These are phyloP conservation scores for Drosophila persimilis DNA, from an alignment of 1,140 invertebrate species.

Conservation along the genomic window DNA sequence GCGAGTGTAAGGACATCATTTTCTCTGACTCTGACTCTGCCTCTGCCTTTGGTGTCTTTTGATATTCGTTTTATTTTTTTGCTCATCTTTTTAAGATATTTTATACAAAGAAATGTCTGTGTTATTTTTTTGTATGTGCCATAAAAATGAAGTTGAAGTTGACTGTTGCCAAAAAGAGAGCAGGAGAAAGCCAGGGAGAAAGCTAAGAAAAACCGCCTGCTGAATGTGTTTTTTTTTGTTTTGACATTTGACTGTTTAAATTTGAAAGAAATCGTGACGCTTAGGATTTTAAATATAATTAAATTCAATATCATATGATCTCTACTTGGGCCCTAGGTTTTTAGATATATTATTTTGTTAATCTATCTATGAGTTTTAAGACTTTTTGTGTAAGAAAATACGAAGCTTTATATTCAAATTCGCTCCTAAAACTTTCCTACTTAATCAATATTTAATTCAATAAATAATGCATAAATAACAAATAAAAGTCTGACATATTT, in stretches of 20 bases:
- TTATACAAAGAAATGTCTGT: not conserved
- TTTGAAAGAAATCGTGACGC: not conserved
- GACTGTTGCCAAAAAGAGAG: slow-evolving; percentile 50
- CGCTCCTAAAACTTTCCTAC: too few relatives aligned
- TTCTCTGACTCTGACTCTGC: slow-evolving; percentile 32
- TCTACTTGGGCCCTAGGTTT: too few relatives aligned
- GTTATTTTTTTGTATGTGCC: slow-evolving; percentile 1
- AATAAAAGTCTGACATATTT: too few relatives aligned
- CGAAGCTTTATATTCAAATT: too few relatives aligned
- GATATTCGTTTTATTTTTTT: slow-evolving; percentile 44
- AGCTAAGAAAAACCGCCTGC: not conserved
- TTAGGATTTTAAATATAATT: too few relatives aligned
- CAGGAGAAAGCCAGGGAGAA: not conserved
- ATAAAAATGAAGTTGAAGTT: slow-evolving; percentile 72
- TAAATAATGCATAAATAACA: too few relatives aligned
- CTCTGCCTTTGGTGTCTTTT: slow-evolving; percentile 64
- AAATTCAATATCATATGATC: too few relatives aligned
- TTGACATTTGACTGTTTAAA: slow-evolving; percentile 46
- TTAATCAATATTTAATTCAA: too few relatives aligned
- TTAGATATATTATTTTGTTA: too few relatives aligned
- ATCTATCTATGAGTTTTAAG: too few relatives aligned
- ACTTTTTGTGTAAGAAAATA: too few relatives aligned
- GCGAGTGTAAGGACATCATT: slow-evolving; percentile 57
- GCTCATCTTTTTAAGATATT: not conserved
- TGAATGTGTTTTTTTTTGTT: slow-evolving; percentile 38